These are phyloP conservation scores for Bostrychus sinensis DNA, from an alignment of 2,113 vertebrate genomes.

Conservation along the genomic window DNA sequence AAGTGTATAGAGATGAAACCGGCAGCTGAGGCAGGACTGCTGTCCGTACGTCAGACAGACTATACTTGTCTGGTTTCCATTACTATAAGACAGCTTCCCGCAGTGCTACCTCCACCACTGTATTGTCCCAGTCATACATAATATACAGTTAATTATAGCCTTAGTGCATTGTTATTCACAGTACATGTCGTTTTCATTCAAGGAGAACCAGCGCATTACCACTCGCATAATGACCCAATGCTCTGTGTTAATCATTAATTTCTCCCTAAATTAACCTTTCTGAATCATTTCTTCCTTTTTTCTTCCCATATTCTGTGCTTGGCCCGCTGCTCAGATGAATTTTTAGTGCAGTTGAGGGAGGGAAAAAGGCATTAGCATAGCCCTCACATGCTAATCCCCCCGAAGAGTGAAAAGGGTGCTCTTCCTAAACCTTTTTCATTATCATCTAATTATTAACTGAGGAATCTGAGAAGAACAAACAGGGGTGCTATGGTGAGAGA, in stretches of 20 bases:
- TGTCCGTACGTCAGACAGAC: conserved; percentile 49
- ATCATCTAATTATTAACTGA: conserved; percentile 79
- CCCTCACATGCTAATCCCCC: conserved; percentile 76
- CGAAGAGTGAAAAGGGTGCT: conserved; percentile 65
- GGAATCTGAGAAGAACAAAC: conserved; percentile 65
- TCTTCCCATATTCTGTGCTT: conserved; percentile 8
- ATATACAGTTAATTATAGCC: conserved; percentile 56
- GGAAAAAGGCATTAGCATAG: conserved; percentile 69
- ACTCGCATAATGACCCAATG: conserved; percentile 20
- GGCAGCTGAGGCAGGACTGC: conserved; percentile 66
- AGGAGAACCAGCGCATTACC: conserved; percentile 17
- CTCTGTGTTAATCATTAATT: conserved; percentile 61
- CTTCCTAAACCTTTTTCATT: conserved; percentile 72
- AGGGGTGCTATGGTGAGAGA: conserved; percentile 34
- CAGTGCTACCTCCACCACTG: conserved; percentile 14
- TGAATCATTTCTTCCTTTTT: conserved; percentile 24
- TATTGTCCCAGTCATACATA: conserved; percentile 20
- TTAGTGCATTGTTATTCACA: conserved; percentile 53
- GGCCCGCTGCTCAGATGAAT: conserved; percentile 31
- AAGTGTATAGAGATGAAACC: conserved; percentile 41
- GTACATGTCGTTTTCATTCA: conserved; percentile 35
- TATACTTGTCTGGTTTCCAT: conserved; percentile 61
- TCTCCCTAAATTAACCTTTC: conserved; percentile 43
- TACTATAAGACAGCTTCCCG: conserved; percentile 54
- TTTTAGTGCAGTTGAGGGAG: conserved; percentile 35